Conservation (phyloP, 2,797 vertebrate species). For the Netta rufina region DNA sequence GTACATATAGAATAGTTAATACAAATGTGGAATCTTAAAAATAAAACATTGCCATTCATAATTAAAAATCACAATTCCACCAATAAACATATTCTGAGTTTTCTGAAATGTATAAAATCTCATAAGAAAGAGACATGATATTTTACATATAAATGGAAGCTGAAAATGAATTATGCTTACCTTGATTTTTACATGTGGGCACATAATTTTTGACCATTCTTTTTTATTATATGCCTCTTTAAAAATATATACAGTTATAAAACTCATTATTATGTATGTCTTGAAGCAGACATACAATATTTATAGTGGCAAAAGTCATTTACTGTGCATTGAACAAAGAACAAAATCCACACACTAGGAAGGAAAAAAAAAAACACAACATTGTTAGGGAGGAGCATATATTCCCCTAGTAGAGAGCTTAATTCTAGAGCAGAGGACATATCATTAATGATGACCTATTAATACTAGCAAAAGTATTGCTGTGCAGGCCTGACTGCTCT, state of each 20-base stretch:
- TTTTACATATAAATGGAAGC: background rate
- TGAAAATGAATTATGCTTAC: conserved; percentile 1
- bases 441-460: conserved; percentile 29
- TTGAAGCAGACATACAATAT: background rate
- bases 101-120: background rate
- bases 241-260: conserved; percentile 22
- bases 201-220: background rate
- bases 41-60: background rate
- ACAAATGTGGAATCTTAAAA: background rate
- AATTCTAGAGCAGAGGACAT: conserved; percentile 11
- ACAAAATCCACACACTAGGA: background rate
- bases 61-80: background rate
- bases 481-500: background rate
- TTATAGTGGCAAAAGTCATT: background rate
- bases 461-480: conserved; percentile 15
- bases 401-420: background rate
- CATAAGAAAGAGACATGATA: background rate
- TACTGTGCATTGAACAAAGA: background rate
- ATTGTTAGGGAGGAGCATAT: background rate
- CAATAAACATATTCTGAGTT: background rate
- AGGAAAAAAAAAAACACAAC: background rate
- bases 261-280: background rate
- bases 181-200: conserved; percentile 1
- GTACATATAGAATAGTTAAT: background rate
- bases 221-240: conserved; percentile 11